Evolutionary conservation across 2,888 invertebrate genomes (phyloP), one percentile per base, ranked within the genome.

Genomic region (Lottia scabra): DNA sequence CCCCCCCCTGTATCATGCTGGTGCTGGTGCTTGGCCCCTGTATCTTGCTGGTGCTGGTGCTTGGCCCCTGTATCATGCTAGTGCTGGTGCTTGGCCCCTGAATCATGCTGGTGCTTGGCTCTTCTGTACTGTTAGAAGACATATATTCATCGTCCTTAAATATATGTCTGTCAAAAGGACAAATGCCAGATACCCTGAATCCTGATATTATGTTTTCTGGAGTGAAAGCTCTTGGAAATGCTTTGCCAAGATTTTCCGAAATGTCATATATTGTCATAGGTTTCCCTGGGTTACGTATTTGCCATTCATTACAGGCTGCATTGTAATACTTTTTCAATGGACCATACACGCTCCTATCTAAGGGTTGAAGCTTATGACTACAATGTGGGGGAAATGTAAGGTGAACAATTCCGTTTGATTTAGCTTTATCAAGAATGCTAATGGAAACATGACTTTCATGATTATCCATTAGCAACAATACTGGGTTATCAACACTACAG

Each of bases 301-400:
- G 26, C 68, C 56, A 38, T 12, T 15, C 46, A 45, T 66, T 44
- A 26, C 30, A 12, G 12, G 27, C 38, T 19, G n/a, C 15, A 66
- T 38, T 72, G 63, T 27, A 71, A 68, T 68, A 68, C 44, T 43
- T 63, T 56, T 73, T 70, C 27, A 75, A 71, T 19, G 73, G 75
- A 10, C 73, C 71, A 68, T 46, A 76, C 1, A 76, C 72, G 10
- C 62, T 27, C 3, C 63, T 19, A 63, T 75, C 74, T 19, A 76
- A 45, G 12, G 74, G 76, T n/a, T n/a, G n/a, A n/a, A n/a, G n/a
- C n/a, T n/a, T n/a, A n/a, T n/a, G n/a, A n/a, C n/a, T n/a, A n/a
- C 65, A 72, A 74, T 5, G 66, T 56, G 19, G 75, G n/a, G 72
- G 74, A 62, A 76, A 67, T n/a, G 70, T 65, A 4, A 76, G 38